A percentile compares a stretch with the other conserved stretches of the same genome.
Conservation (phyloP, 1,140 invertebrate genomes). For the Drosophila fuyamai region DNA sequence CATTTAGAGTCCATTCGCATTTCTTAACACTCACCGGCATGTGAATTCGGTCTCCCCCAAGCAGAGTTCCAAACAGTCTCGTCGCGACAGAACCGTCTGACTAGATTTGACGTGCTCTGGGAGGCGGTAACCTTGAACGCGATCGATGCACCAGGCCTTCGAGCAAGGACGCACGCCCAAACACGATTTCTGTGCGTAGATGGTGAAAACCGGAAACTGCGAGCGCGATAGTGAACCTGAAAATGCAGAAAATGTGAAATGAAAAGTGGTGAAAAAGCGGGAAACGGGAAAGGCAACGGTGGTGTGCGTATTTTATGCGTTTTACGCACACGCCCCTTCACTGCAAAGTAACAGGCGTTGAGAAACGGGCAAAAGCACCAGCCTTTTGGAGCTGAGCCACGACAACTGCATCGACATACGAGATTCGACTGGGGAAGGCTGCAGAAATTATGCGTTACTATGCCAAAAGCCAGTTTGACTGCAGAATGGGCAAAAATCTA, state of each 20-base stretch:
- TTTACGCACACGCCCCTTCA: slow-evolving; percentile 84
- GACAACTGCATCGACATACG: slow-evolving; percentile 59
- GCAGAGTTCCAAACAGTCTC: slow-evolving; percentile 95
- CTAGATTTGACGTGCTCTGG: slow-evolving; percentile 90
- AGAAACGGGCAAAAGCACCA: slow-evolving; percentile 55
- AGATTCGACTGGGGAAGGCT: slow-evolving; percentile 42
- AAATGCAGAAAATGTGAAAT: slow-evolving; percentile 63
- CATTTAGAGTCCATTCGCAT: neutral
- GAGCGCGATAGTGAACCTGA: slow-evolving; percentile 94
- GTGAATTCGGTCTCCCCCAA: slow-evolving; percentile 94
- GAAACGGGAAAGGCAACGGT: slow-evolving; percentile 56
- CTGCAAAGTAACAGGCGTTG: slow-evolving; percentile 83
- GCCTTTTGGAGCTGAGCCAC: slow-evolving; percentile 24
- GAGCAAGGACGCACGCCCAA: slow-evolving; percentile 94
- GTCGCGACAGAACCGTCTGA: slow-evolving; percentile 90
- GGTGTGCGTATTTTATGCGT: slow-evolving; percentile 59
- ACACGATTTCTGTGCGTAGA: slow-evolving; percentile 97
- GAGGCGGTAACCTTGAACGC: slow-evolving; percentile 93
- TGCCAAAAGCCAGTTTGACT: slow-evolving; percentile 79
- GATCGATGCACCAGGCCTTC: slow-evolving; percentile 96
- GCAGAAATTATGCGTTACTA: slow-evolving; percentile 78
- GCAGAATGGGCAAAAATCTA: slow-evolving; percentile 79
- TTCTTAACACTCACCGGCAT: slow-evolving; percentile 90
- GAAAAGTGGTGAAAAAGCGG: slow-evolving; percentile 24
- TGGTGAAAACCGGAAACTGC: slow-evolving; percentile 97